Conservation (phyloP, 2,797 vertebrate species). For the Parambassis ranga region DNA sequence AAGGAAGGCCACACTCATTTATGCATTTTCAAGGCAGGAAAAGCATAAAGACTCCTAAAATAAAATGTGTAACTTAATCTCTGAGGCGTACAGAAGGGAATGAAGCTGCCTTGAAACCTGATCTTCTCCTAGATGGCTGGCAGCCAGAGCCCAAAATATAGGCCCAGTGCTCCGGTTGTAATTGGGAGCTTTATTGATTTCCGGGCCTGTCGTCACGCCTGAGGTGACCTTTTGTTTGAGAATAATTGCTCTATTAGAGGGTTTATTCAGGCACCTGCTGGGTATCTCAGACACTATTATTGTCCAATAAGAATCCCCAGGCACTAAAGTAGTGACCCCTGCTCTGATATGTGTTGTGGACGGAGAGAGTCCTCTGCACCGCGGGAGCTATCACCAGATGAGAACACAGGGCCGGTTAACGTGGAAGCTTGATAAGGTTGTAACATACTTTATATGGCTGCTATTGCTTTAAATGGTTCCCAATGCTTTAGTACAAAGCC, state of each 20-base stretch:
- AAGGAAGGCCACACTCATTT: slow-evolving; percentile 11
- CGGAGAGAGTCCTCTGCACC: slow-evolving; percentile 14
- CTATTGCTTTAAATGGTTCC: neutral
- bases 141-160: slow-evolving; percentile 55
- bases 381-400: slow-evolving; percentile 34
- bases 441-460: slow-evolving; percentile 11
- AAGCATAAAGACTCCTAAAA: slow-evolving; percentile 24
- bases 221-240: slow-evolving; percentile 84
- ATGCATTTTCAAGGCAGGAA: slow-evolving; percentile 44
- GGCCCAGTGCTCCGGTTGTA: slow-evolving; percentile 59
- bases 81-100: slow-evolving; percentile 33
- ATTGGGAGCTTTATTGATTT: slow-evolving; percentile 83
- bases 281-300: slow-evolving; percentile 71
- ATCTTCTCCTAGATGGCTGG: slow-evolving; percentile 53
- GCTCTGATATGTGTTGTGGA: slow-evolving; percentile 54
- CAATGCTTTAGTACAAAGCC: too few species aligned
- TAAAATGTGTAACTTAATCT: slow-evolving; percentile 57
- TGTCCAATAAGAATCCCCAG: slow-evolving; percentile 68
- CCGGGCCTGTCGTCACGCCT: slow-evolving; percentile 72
- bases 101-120: slow-evolving; percentile 59
- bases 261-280: slow-evolving; percentile 78
- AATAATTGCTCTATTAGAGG: slow-evolving; percentile 84
- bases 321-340: slow-evolving; percentile 61
- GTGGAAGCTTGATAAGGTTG: slow-evolving; percentile 27
- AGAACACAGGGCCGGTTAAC: slow-evolving; percentile 16